Conservation (phyloP, 53 echinoderm and acorn worm genomes). For the Antedon mediterranea region DNA sequence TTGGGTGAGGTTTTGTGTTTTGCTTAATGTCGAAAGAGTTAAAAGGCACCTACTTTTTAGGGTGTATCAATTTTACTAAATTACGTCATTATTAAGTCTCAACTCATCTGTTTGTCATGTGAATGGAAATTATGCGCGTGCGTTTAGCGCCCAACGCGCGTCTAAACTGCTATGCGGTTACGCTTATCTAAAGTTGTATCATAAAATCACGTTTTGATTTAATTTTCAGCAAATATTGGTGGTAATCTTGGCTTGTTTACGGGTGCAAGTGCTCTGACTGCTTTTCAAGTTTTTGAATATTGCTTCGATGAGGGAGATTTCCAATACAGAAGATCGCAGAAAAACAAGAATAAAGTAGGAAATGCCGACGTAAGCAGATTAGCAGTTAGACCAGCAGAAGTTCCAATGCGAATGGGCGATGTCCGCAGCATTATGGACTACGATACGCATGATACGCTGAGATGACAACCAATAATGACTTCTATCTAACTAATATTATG, state of each 20-base stretch:
- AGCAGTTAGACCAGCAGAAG: not conserved
- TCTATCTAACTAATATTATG: not conserved
- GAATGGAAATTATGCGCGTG: too few relatives aligned
- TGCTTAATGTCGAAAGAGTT: too few relatives aligned
- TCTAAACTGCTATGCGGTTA: too few relatives aligned
- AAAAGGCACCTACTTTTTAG: too few relatives aligned
- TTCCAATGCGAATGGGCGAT: not conserved
- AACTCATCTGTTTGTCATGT: too few relatives aligned
- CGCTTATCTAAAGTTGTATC: too few relatives aligned
- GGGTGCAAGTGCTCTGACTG: slow-evolving; percentile 66
- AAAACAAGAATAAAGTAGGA: not conserved
- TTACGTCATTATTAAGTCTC: too few relatives aligned
- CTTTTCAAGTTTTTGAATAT: slow-evolving; percentile 62
- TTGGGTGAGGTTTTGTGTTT: slow-evolving; percentile 25
- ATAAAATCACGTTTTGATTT: not conserved
- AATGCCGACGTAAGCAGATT: not conserved
- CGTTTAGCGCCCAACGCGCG: too few relatives aligned
- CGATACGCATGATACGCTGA: not conserved
- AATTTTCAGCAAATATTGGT: slow-evolving; percentile 52
- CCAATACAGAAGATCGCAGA: not conserved
- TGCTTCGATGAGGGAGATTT: slow-evolving; percentile 25
- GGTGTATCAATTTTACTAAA: too few relatives aligned
- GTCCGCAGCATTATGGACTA: not conserved
- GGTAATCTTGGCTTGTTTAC: slow-evolving; percentile 86
- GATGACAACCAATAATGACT: not conserved